phyloP scores from a whole-genome alignment of 2,888 invertebrate species.

The Pristionchus arcanus region DNA sequence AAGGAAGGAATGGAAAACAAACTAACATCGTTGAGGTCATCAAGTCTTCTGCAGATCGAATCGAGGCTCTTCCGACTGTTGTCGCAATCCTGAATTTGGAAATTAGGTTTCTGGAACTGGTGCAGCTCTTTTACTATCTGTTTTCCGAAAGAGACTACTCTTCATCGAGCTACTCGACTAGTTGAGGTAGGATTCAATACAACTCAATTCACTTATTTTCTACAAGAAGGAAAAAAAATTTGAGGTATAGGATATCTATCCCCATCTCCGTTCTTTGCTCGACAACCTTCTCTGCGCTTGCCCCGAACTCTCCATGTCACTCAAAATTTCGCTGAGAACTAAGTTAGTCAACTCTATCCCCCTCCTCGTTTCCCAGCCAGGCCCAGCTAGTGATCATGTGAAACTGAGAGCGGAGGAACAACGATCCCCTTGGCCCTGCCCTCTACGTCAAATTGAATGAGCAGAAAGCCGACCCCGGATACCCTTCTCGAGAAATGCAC shows the following conservation, averaged over 20 bases:
- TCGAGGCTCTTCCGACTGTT: constrained; percentile 69
- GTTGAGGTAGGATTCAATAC: no score
- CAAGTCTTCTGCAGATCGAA: constrained; percentile 64
- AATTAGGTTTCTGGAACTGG: not conserved
- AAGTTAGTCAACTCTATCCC: not conserved
- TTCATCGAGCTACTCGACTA: no score
- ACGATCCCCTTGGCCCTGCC: not conserved
- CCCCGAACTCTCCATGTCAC: constrained; percentile 2
- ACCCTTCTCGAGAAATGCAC: not conserved
- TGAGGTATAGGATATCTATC: not conserved
- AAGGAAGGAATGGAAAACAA: not conserved
- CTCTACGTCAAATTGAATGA: constrained; percentile 29
- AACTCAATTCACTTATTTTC: no score
- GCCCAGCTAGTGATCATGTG: not conserved
- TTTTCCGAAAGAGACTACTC: no score
- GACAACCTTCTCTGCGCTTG: not conserved
- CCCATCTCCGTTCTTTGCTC: not conserved
- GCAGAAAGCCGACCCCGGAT: not conserved
- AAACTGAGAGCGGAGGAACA: not conserved
- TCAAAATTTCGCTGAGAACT: not conserved
- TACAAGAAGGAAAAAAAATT: no score
- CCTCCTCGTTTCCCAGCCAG: not conserved
- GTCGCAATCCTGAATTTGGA: constrained; percentile 71
- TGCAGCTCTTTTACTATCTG: no score
- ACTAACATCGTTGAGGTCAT: constrained; percentile 71